phyloP scores from a whole-genome alignment of 2,888 invertebrate genomes.

The Calameuta pallipes region DNA sequence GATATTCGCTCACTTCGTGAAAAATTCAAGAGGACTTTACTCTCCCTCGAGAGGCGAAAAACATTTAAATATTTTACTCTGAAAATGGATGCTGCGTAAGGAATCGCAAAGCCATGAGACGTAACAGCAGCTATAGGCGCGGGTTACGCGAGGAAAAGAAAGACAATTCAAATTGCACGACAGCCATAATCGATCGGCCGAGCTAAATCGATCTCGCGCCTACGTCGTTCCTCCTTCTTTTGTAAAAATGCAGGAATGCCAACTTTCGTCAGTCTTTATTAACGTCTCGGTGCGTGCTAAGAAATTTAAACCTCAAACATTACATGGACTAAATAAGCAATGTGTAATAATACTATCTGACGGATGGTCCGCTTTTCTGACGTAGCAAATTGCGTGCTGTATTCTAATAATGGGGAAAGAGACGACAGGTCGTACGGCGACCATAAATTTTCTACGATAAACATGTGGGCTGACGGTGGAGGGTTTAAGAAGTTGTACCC shows the following conservation, averaged over 20 bases:
- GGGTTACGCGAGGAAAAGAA: background rate
- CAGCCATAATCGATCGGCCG: background rate
- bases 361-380: background rate
- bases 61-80: background rate
- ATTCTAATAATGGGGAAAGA: constrained; percentile 13
- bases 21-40: constrained; percentile 34
- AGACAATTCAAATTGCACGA: background rate
- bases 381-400: constrained; percentile 16
- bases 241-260: background rate
- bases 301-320: background rate
- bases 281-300: background rate
- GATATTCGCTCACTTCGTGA: constrained; percentile 38
- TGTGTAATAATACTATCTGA: background rate
- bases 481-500: constrained; percentile 32
- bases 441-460: constrained; percentile 52
- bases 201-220: background rate
- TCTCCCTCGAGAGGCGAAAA: constrained; percentile 16
- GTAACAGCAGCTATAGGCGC: background rate
- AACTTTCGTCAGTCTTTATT: background rate
- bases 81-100: constrained; percentile 1
- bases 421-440: constrained; percentile 26
- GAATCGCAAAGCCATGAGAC: constrained; percentile 1
- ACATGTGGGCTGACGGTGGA: constrained; percentile 35
- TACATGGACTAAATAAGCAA: background rate
- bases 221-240: background rate